A percentile compares a stretch with the other conserved stretches of the same genome.
phyloP scores from a whole-genome alignment of 2,113 vertebrate genomes.

The Hyperopisus bebe region DNA sequence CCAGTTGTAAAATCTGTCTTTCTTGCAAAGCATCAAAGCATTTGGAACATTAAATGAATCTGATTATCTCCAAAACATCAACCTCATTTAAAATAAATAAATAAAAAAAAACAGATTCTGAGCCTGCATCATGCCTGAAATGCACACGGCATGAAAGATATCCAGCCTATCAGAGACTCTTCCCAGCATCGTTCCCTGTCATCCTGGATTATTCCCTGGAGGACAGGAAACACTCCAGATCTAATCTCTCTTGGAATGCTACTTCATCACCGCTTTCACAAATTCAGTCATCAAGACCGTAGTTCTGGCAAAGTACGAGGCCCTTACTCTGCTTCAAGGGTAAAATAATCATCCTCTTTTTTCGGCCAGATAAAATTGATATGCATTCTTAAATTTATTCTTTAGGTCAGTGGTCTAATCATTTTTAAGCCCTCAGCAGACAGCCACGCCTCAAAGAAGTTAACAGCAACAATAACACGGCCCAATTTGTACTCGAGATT shows the following conservation, averaged over 20 bases:
- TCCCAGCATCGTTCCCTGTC: conserved; percentile 20
- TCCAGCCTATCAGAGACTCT: background rate
- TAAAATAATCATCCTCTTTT: background rate
- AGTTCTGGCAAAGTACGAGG: conserved; percentile 36
- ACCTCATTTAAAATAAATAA: background rate
- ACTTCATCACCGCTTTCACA: conserved; percentile 25
- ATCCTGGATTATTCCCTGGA: conserved; percentile 51
- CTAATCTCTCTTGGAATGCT: conserved; percentile 63
- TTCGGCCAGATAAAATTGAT: too few species aligned
- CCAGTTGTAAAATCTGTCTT: background rate
- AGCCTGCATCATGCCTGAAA: background rate
- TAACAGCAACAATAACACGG: background rate
- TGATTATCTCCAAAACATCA: background rate
- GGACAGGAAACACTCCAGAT: conserved; percentile 59
- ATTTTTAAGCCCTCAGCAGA: background rate
- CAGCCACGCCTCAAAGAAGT: conserved; percentile 3
- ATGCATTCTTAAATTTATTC: conserved; percentile 4
- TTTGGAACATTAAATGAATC: background rate
- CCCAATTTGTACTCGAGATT: background rate
- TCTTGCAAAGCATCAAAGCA: background rate
- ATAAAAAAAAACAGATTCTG: background rate
- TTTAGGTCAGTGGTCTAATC: conserved; percentile 13
- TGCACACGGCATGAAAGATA: background rate
- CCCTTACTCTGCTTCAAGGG: conserved; percentile 22
- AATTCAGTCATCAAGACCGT: conserved; percentile 40